A percentile compares a stretch with the other conserved stretches of the same genome.
Evolutionary conservation across 1,140 invertebrate species (phyloP).

Genomic region (Temnothorax curvispinosus): DNA sequence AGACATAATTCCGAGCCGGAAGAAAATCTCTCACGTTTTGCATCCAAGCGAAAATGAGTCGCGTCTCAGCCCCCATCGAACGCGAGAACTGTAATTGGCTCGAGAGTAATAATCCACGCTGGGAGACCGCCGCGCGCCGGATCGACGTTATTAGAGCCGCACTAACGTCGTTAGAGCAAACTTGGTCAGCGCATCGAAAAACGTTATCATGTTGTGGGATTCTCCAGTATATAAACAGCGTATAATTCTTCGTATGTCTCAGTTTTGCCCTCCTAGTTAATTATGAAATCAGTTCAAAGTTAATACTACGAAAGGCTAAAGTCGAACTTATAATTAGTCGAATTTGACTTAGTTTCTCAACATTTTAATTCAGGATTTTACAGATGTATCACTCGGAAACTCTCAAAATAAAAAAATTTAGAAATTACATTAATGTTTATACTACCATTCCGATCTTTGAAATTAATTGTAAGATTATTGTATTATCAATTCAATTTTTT

Average conservation of each 20-base stretch:
- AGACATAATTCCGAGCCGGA: conserved; percentile 20
- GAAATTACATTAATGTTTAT: neutral
- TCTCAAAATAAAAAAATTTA: neutral
- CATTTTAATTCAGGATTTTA: neutral
- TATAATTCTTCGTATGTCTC: neutral
- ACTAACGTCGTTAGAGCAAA: conserved; percentile 35
- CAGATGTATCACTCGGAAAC: neutral
- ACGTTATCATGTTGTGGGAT: conserved; percentile 1
- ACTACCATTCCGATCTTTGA: neutral
- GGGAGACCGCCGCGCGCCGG: conserved; percentile 4
- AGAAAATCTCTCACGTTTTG: conserved; percentile 17
- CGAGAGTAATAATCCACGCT: conserved; percentile 50
- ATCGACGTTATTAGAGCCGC: conserved; percentile 55
- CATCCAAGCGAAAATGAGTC: conserved; percentile 6
- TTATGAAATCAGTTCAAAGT: neutral
- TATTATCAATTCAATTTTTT: neutral
- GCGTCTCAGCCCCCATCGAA: neutral
- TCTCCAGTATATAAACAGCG: neutral
- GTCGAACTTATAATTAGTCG: neutral
- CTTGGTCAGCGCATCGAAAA: conserved; percentile 1
- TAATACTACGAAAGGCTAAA: neutral
- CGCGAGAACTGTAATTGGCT: conserved; percentile 51
- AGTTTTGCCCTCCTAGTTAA: neutral
- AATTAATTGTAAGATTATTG: neutral
- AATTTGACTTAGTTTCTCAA: neutral